Evolutionary conservation across 2,888 invertebrate species (phyloP).

Genomic region (Ptilodon capucinus): DNA sequence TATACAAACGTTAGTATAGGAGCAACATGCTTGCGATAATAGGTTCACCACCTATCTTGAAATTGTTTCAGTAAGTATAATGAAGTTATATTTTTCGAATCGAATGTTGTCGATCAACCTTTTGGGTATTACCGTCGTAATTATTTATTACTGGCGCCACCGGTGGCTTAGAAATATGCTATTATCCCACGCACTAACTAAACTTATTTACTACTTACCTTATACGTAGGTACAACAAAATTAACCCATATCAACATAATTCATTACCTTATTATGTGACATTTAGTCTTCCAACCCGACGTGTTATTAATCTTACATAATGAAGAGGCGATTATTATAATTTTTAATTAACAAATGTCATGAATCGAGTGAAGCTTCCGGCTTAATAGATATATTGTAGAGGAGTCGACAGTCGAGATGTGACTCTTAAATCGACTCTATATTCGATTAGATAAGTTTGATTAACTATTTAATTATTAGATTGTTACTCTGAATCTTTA

Average conservation of each 20-base stretch:
- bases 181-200: background rate
- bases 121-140: no score
- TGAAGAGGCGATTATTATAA: conserved; percentile 32
- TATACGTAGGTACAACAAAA: no score
- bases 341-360: conserved; percentile 46
- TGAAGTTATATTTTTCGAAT: no score
- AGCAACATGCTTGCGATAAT: no score
- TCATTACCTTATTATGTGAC: background rate
- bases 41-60: no score
- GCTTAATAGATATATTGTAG: conserved; percentile 30
- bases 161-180: background rate
- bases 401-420: conserved; percentile 18
- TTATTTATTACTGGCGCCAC: background rate
- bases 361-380: conserved; percentile 36
- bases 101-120: no score
- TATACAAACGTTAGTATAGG: no score
- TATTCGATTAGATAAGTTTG: conserved; percentile 29
- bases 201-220: background rate
- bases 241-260: background rate
- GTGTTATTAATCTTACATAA: conserved; percentile 22
- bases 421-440: conserved; percentile 36
- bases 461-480: conserved; percentile 8
- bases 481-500: background rate
- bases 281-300: background rate
- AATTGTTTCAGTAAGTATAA: no score